phyloP scores from a whole-genome alignment of 2,888 invertebrate genomes.

The Steromphala cineraria region DNA sequence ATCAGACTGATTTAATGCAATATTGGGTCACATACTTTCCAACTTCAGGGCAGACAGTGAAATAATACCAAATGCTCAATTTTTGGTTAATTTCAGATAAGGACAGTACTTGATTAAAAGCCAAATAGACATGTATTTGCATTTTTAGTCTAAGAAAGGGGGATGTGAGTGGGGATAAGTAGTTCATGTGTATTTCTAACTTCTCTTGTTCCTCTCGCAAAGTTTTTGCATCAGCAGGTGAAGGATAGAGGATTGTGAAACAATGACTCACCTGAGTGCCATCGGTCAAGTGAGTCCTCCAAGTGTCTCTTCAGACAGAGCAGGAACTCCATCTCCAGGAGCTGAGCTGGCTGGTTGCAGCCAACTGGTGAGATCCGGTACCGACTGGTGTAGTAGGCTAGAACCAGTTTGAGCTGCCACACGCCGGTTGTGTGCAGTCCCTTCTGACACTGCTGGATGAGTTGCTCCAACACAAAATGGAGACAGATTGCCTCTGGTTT shows the following conservation, averaged over 20 bases:
- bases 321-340: constrained; percentile 54
- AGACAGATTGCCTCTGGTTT: constrained; percentile 70
- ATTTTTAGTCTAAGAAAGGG: no score
- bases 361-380: constrained; percentile 33
- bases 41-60: no score
- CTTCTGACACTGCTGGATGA: constrained; percentile 28
- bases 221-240: no score
- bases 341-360: constrained; percentile 34
- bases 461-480: constrained; percentile 65
- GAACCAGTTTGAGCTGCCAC: constrained; percentile 61
- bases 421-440: constrained; percentile 42
- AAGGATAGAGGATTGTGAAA: no score
- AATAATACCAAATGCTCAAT: no score
- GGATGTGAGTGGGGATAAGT: no score
- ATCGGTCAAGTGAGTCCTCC: constrained; percentile 56
- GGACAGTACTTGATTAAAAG: no score
- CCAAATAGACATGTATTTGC: no score
- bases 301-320: constrained; percentile 52
- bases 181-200: no score
- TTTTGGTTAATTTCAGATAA: background rate
- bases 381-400: constrained; percentile 56
- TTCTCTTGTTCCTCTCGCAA: no score
- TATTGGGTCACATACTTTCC: no score
- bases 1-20: no score
- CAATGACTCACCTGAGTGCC: constrained; percentile 52